A percentile compares a stretch with the other conserved stretches of the same genome.
Evolutionary conservation across 2,888 invertebrate species (phyloP).

Genomic region (Cataglyphis cursor): DNA sequence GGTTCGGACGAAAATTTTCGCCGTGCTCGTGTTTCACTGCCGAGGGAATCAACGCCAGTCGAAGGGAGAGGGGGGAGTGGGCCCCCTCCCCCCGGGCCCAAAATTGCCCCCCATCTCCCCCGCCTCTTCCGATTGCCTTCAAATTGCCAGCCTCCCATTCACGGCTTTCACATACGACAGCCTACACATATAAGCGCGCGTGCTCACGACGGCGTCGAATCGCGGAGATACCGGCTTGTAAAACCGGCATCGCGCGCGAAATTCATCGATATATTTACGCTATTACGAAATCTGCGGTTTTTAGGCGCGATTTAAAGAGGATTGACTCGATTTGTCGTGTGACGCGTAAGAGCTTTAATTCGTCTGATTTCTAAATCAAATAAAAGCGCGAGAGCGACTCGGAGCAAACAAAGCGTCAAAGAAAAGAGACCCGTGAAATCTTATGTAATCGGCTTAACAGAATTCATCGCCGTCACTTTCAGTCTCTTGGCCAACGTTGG

Average conservation of each 20-base stretch:
- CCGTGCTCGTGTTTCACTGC: conserved; percentile 38
- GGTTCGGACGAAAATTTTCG: conserved; percentile 27
- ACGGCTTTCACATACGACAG: conserved; percentile 54
- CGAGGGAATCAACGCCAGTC: conserved; percentile 16
- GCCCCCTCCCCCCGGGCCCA: conserved; percentile 57
- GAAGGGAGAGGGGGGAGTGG: conserved; percentile 57
- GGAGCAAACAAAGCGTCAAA: conserved; percentile 52
- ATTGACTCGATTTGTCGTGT: neutral
- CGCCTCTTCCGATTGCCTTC: conserved; percentile 36
- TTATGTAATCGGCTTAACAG: conserved; percentile 60
- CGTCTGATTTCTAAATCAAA: conserved; percentile 71
- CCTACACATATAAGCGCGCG: neutral
- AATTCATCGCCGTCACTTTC: conserved; percentile 45
- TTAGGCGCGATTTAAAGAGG: neutral
- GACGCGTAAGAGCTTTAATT: conserved; percentile 56
- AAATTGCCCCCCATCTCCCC: conserved; percentile 48
- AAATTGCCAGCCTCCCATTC: conserved; percentile 70
- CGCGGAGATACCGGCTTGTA: conserved; percentile 24
- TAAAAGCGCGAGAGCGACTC: conserved; percentile 16
- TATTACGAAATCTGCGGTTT: neutral
- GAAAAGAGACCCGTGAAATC: conserved; percentile 52
- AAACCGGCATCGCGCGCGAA: conserved; percentile 14
- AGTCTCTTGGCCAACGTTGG: conserved; percentile 38
- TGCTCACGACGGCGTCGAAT: conserved; percentile 5
- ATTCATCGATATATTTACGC: neutral